phyloP scores from a whole-genome alignment of 2,888 invertebrate species.

The Drosophila pegasa region DNA sequence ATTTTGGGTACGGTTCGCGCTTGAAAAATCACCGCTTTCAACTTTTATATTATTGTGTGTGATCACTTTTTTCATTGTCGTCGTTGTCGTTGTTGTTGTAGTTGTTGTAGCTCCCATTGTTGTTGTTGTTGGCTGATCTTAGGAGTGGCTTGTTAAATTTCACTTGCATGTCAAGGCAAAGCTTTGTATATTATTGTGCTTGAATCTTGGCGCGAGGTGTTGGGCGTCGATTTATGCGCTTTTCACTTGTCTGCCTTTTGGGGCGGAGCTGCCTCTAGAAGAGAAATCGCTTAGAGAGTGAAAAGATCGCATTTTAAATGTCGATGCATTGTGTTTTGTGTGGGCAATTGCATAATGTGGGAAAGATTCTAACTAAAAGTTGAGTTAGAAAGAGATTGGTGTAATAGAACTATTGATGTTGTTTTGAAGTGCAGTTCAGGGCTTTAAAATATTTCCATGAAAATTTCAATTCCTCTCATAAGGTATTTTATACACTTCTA shows the following conservation, averaged over 20 bases:
- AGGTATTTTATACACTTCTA: neutral
- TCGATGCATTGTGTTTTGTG: neutral
- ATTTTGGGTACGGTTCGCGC: conserved; percentile 66
- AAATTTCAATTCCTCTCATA: neutral
- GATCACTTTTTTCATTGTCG: conserved; percentile 42
- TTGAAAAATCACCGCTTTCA: conserved; percentile 73
- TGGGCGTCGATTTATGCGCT: conserved; percentile 79
- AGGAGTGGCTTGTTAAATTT: conserved; percentile 80
- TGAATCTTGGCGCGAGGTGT: conserved; percentile 56
- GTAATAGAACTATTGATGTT: neutral
- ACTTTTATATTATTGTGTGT: conserved; percentile 62
- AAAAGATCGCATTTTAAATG: conserved; percentile 5
- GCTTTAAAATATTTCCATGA: neutral
- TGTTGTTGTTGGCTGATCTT: conserved; percentile 55
- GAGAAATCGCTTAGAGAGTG: conserved; percentile 46
- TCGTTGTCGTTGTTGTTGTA: neutral
- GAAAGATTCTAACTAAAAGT: neutral
- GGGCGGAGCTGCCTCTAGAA: conserved; percentile 45
- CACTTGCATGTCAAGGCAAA: conserved; percentile 75
- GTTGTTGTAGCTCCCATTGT: conserved; percentile 44
- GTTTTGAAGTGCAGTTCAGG: too few species aligned
- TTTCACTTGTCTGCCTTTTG: conserved; percentile 72
- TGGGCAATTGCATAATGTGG: conserved; percentile 6
- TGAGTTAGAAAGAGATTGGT: neutral
- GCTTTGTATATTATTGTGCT: conserved; percentile 13